A percentile compares a stretch with the other conserved stretches of the same genome.
These are phyloP conservation scores for Saccostrea echinata DNA, from an alignment of 1,140 invertebrate genomes.

Conservation along the genomic window DNA sequence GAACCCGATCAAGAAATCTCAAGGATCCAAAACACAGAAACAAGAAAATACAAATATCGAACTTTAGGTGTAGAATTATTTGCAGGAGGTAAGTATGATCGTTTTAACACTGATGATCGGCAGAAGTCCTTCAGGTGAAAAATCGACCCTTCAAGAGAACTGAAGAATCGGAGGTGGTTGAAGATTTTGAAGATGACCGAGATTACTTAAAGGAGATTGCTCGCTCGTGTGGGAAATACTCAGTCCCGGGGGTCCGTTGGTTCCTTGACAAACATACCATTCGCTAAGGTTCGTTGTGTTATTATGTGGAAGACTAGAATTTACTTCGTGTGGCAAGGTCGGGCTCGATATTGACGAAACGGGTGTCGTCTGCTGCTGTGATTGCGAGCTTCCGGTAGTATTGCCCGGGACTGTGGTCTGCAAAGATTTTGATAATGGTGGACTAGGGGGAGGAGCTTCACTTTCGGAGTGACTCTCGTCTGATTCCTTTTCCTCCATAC, in stretches of 20 bases:
- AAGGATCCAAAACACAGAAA: conserved; percentile 4
- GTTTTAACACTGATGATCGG: conserved; percentile 26
- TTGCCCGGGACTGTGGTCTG: conserved; percentile 49
- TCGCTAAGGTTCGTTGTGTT: conserved; percentile 82
- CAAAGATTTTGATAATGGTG: conserved; percentile 63
- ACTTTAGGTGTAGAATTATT: conserved; percentile 30
- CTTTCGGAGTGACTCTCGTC: conserved; percentile 72
- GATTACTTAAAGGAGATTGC: conserved; percentile 83
- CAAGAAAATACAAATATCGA: conserved; percentile 13
- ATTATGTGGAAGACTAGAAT: conserved; percentile 52
- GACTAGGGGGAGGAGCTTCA: conserved; percentile 62
- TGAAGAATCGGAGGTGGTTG: conserved; percentile 76
- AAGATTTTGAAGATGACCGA: conserved; percentile 82
- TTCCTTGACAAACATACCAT: conserved; percentile 85
- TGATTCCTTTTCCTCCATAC: conserved; percentile 75
- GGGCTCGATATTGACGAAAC: conserved; percentile 58
- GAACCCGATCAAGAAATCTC: conserved; percentile 35
- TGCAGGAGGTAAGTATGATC: conserved; percentile 19
- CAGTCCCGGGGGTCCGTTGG: conserved; percentile 68
- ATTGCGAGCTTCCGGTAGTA: conserved; percentile 45
- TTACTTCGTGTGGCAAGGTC: conserved; percentile 54
- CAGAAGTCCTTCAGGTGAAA: conserved; percentile 34
- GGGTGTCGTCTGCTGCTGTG: conserved; percentile 48
- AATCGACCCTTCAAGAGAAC: conserved; percentile 66
- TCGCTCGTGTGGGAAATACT: conserved; percentile 80